Percentiles rank a stretch among this genome's conserved stretches.
Evolutionary conservation across 2,113 vertebrate genomes (phyloP).

Genomic region (Crypturellus undulatus): DNA sequence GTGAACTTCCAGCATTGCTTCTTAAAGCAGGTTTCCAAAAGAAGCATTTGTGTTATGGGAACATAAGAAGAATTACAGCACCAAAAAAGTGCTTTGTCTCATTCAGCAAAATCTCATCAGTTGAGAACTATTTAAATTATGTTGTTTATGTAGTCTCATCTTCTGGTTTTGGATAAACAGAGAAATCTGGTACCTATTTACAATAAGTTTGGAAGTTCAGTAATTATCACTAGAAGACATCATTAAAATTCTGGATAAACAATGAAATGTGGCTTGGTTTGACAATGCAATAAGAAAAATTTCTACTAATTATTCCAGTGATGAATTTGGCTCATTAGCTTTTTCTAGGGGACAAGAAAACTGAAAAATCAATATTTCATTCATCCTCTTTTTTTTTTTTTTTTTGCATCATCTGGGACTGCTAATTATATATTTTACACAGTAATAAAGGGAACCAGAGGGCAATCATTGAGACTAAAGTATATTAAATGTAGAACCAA

Average conservation of each 20-base stretch:
- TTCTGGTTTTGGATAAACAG: neutral
- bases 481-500: neutral
- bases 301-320: slow-evolving; percentile 41
- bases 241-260: slow-evolving; percentile 33
- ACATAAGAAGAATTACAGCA: neutral
- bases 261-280: slow-evolving; percentile 15
- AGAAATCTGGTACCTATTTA: slow-evolving; percentile 23
- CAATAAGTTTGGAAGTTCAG: slow-evolving; percentile 16
- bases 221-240: slow-evolving; percentile 32
- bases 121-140: slow-evolving; percentile 29
- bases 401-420: neutral
- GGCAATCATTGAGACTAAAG: neutral
- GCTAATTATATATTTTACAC: neutral
- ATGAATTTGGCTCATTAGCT: slow-evolving; percentile 19
- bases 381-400: neutral
- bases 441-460: neutral
- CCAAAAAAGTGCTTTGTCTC: neutral
- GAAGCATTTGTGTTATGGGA: neutral
- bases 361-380: slow-evolving; percentile 30
- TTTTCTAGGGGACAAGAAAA: slow-evolving; percentile 31
- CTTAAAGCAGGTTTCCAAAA: neutral
- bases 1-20: neutral
- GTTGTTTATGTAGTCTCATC: neutral
- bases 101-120: neutral
- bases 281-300: slow-evolving; percentile 17